phyloP scores from a whole-genome alignment of 2,797 vertebrate genomes.

The Silurus lanzhouensis region DNA sequence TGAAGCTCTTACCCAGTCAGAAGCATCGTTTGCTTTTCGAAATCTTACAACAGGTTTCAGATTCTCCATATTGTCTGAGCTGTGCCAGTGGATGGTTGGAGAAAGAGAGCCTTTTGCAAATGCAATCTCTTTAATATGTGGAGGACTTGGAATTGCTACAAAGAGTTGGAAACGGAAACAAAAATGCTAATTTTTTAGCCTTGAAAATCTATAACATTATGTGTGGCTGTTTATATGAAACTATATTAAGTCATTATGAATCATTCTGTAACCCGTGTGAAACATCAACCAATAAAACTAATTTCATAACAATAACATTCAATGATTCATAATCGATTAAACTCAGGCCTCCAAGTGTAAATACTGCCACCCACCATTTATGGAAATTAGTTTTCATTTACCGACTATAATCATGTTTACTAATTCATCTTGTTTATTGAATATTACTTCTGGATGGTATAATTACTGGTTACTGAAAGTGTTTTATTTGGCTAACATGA shows the following conservation, averaged over 20 bases:
- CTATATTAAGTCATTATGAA: not conserved
- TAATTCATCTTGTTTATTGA: not conserved
- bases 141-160: slow-evolving; percentile 81
- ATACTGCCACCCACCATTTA: not conserved
- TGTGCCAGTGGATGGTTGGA: slow-evolving; percentile 76
- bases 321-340: not conserved
- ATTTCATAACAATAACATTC: not conserved
- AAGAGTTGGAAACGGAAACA: slow-evolving; percentile 8
- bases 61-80: slow-evolving; percentile 53
- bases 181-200: not conserved
- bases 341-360: not conserved
- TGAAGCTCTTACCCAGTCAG: slow-evolving; percentile 72
- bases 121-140: slow-evolving; percentile 62
- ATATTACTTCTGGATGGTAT: not conserved
- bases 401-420: not conserved
- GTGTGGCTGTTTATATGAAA: not conserved
- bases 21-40: slow-evolving; percentile 12
- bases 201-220: not conserved
- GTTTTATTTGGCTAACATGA: not conserved
- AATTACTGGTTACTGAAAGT: not conserved
- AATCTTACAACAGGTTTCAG: slow-evolving; percentile 71
- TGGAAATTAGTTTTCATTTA: not conserved
- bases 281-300: not conserved
- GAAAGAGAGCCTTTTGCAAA: slow-evolving; percentile 63
- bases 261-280: not conserved